Evolutionary conservation across 2,113 vertebrate species (phyloP).

Genomic region (Indri indri): DNA sequence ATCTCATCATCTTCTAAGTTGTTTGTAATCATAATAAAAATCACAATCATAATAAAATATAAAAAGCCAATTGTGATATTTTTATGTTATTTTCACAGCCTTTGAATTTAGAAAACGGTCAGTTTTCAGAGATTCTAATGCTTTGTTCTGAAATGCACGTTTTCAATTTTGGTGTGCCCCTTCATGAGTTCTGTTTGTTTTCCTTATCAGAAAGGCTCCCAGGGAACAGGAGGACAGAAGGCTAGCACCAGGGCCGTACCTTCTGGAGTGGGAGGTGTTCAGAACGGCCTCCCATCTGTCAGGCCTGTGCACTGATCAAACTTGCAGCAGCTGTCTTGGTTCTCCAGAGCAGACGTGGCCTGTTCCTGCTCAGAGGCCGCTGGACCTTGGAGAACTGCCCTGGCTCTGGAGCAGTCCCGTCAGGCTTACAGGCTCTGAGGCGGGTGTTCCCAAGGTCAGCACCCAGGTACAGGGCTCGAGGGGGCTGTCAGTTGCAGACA

Average conservation of each 20-base stretch:
- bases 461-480: background rate
- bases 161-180: background rate
- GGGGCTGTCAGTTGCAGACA: background rate
- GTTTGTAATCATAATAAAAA: background rate
- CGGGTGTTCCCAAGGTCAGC: background rate
- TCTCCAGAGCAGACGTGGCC: constrained; percentile 72
- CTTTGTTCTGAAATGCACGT: background rate
- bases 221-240: constrained; percentile 83
- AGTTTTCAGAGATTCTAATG: background rate
- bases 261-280: constrained; percentile 81
- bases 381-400: constrained; percentile 51
- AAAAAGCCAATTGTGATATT: background rate
- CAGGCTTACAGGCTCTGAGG: constrained; percentile 42
- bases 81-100: background rate
- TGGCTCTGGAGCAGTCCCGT: background rate
- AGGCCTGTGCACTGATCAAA: constrained; percentile 84
- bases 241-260: constrained; percentile 76
- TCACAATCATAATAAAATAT: background rate
- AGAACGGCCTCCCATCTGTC: constrained; percentile 87
- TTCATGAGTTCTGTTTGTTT: background rate
- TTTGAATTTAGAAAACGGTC: background rate
- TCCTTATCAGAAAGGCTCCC: background rate
- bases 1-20: background rate
- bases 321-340: constrained; percentile 78
- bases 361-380: constrained; percentile 64